phyloP scores from a whole-genome alignment of 2,797 vertebrate species.

The Sebastolobus altivelis region DNA sequence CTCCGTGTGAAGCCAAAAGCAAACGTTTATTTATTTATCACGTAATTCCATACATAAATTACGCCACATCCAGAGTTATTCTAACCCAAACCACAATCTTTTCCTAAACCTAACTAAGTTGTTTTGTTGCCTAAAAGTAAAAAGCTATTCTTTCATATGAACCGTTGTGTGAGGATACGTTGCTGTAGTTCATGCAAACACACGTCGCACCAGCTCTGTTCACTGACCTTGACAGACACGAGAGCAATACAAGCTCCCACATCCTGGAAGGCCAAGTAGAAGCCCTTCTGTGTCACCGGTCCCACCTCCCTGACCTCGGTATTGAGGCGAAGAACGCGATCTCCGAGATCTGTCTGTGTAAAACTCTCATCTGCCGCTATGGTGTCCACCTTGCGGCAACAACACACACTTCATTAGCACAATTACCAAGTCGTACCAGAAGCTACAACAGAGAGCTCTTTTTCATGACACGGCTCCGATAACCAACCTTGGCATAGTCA shows the following conservation, averaged over 20 bases:
- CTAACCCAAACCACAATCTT: too few species aligned
- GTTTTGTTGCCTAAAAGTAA: too few species aligned
- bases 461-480: background rate
- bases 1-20: too few species aligned
- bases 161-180: background rate
- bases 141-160: too few species aligned
- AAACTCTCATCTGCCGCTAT: conserved; percentile 99
- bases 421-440: background rate
- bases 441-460: background rate
- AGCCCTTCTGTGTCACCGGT: conserved; percentile 92
- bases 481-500: conserved; percentile 90
- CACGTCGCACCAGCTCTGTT: background rate
- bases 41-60: accelerated
- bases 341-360: conserved; percentile 96
- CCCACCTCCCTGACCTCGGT: conserved; percentile 97
- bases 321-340: conserved; percentile 97
- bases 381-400: conserved; percentile 89
- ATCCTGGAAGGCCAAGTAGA: conserved; percentile 98
- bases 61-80: too few species aligned
- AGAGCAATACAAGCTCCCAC: conserved; percentile 98
- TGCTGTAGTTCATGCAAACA: conserved; percentile 4
- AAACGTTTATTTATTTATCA: accelerated
- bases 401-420: background rate
- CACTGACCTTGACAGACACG: conserved; percentile 89
- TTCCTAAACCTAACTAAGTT: too few species aligned